phyloP scores from a whole-genome alignment of 2,888 invertebrate genomes.

The Tetragnatha montana region DNA sequence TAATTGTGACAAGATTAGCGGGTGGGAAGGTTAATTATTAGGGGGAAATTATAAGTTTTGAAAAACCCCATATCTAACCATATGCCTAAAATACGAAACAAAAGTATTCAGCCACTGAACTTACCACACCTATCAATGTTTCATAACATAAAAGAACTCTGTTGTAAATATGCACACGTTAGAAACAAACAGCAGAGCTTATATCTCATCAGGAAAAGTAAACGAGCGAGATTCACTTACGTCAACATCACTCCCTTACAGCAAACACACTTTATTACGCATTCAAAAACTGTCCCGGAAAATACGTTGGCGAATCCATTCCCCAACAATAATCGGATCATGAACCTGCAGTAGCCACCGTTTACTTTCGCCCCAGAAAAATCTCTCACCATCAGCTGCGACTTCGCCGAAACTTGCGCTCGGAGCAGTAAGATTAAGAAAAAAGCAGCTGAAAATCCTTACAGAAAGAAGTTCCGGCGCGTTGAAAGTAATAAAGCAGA shows the following conservation, averaged over 20 bases:
- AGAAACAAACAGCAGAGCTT: neutral
- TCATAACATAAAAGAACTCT: too few relatives aligned
- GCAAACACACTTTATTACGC: neutral
- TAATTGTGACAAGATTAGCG: too few relatives aligned
- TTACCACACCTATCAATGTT: too few relatives aligned
- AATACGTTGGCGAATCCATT: neutral
- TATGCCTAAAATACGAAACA: too few relatives aligned
- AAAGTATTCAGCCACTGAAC: too few relatives aligned
- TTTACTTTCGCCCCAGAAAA: conserved; percentile 16
- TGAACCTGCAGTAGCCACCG: neutral
- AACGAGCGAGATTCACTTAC: neutral
- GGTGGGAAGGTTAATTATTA: too few relatives aligned
- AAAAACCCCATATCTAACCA: too few relatives aligned
- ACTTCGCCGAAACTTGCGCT: conserved; percentile 27
- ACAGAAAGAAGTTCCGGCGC: conserved; percentile 29
- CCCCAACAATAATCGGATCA: conserved; percentile 22
- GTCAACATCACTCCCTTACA: neutral
- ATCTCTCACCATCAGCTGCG: conserved; percentile 33
- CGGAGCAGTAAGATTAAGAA: conserved; percentile 20
- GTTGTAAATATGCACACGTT: too few relatives aligned
- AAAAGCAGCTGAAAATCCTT: neutral
- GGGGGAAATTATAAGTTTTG: too few relatives aligned
- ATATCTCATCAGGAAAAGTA: neutral
- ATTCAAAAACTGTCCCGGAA: neutral
- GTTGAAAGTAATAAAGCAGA: conserved; percentile 60